Conservation (phyloP, 2,113 vertebrate species). For the Indri indri region DNA sequence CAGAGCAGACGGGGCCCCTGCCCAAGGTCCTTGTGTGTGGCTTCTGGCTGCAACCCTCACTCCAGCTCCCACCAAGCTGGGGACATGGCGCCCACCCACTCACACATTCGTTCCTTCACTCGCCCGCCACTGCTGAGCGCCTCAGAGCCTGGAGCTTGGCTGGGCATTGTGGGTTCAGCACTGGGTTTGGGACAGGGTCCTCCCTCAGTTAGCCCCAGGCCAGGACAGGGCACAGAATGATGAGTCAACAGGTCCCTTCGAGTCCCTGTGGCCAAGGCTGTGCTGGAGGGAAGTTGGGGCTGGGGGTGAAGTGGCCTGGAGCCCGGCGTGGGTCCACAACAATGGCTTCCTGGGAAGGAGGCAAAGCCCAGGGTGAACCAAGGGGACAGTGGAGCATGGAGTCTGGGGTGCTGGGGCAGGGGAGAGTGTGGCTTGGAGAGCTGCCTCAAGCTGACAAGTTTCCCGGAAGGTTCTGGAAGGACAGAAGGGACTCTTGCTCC, state of each 20-base stretch:
- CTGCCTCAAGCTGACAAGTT: neutral
- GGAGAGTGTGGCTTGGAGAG: neutral
- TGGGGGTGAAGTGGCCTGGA: fast-evolving
- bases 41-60: neutral
- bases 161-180: neutral
- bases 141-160: fast-evolving
- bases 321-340: fast-evolving
- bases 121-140: fast-evolving
- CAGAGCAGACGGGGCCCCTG: neutral
- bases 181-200: neutral
- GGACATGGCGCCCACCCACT: fast-evolving
- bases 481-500: neutral
- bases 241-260: neutral
- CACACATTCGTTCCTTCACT: fast-evolving
- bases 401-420: neutral
- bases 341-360: neutral
- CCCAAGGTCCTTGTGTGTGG: neutral
- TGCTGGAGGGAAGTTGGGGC: fast-evolving
- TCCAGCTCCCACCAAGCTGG: neutral
- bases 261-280: fast-evolving
- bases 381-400: neutral
- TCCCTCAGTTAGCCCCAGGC: neutral
- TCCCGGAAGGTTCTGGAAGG: neutral
- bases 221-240: fast-evolving
- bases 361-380: neutral